phyloP scores from a whole-genome alignment of 2,113 vertebrate genomes.

The Eupsittula cactorum region DNA sequence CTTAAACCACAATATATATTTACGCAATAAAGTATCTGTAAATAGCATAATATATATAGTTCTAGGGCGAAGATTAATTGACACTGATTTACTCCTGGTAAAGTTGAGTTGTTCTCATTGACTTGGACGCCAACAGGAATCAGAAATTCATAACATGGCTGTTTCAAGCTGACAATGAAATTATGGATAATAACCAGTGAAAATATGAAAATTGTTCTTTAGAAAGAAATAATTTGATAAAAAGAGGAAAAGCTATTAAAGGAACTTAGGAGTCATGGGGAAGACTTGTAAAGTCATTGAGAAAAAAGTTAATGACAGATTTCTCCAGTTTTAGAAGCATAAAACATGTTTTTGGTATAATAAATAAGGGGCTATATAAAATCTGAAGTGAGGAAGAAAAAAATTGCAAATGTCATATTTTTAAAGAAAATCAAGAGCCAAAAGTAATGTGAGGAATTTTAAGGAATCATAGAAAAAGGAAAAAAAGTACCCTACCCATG shows the following conservation, averaged over 20 bases:
- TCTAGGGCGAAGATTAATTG: neutral
- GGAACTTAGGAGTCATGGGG: neutral
- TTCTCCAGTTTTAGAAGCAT: neutral
- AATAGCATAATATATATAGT: neutral
- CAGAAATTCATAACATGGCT: neutral
- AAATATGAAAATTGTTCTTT: neutral
- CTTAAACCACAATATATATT: too few relatives aligned
- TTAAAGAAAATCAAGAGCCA: neutral
- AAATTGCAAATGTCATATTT: neutral
- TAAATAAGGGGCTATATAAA: neutral
- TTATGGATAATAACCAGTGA: neutral
- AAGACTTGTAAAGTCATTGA: neutral
- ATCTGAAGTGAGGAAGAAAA: neutral
- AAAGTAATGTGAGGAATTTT: neutral
- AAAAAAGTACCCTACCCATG: neutral
- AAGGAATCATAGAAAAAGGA: fast-evolving
- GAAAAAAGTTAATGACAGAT: neutral
- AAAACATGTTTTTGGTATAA: neutral
- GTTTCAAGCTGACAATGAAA: neutral
- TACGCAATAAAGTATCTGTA: neutral
- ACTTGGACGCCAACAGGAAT: neutral
- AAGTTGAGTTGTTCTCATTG: neutral
- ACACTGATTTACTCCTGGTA: neutral
- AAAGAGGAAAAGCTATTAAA: neutral
- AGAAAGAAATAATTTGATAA: neutral